Conservation (phyloP, 2,888 invertebrate species). For the Drosophila koepferae region DNA sequence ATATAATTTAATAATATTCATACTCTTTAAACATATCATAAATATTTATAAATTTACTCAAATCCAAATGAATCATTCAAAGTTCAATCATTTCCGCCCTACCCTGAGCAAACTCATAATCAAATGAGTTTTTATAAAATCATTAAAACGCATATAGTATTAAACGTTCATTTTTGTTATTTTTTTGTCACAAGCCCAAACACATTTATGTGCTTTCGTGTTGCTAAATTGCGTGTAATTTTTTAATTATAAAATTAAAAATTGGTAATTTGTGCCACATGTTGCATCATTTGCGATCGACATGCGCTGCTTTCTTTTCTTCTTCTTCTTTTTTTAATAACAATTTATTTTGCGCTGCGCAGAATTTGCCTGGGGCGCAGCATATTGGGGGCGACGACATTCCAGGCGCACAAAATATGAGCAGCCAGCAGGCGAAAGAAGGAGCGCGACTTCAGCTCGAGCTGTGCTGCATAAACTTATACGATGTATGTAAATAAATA, state of each 20-base stretch:
- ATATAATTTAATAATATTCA: too few relatives aligned
- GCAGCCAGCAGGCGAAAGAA: constrained; percentile 27
- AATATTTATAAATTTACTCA: neutral
- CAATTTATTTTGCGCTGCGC: constrained; percentile 22
- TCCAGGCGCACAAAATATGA: constrained; percentile 65
- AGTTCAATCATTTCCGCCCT: neutral
- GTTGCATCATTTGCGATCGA: constrained; percentile 33
- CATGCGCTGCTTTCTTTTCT: constrained; percentile 8
- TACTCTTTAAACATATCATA: too few relatives aligned
- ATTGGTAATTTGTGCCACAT: constrained; percentile 51
- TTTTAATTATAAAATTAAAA: constrained; percentile 51
- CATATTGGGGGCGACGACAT: constrained; percentile 65
- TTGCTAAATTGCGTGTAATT: constrained; percentile 37
- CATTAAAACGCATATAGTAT: neutral
- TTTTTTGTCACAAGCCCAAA: neutral
- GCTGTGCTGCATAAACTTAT: constrained; percentile 63
- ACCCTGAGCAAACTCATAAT: neutral
- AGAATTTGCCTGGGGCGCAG: constrained; percentile 46
- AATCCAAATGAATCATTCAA: neutral
- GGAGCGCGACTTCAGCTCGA: constrained; percentile 45
- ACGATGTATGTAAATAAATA: constrained; percentile 22
- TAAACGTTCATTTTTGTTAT: neutral
- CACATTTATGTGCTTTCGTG: neutral
- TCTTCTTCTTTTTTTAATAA: constrained; percentile 15
- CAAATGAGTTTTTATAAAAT: neutral